Evolutionary conservation across 2,888 invertebrate species (phyloP).

Genomic region (Polyommatus icarus): DNA sequence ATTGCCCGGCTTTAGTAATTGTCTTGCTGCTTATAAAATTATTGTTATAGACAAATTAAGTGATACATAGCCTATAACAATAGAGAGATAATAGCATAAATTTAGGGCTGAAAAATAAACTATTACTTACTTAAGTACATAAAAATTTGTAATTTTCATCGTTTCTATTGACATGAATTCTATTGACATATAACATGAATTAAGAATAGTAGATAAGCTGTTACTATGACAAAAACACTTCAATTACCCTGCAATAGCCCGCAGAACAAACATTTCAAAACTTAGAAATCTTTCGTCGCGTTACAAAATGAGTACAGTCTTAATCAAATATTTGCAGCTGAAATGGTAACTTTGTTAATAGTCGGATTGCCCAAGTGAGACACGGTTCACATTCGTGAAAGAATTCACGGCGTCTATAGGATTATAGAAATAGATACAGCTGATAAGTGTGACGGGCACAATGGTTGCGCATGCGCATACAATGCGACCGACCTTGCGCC

Average conservation of each 20-base stretch:
- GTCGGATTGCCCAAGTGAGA: conserved; percentile 10
- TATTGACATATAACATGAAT: too few species aligned
- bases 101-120: too few species aligned
- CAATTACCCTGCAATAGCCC: not conserved
- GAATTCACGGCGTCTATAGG: conserved; percentile 37
- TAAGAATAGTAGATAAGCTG: too few species aligned
- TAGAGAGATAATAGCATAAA: not conserved
- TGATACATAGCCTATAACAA: not conserved
- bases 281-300: not conserved
- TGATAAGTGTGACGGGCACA: conserved; percentile 43
- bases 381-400: conserved; percentile 38
- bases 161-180: too few species aligned
- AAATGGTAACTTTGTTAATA: not conserved
- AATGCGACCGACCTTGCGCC: conserved; percentile 60
- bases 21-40: not conserved
- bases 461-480: conserved; percentile 48
- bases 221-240: not conserved
- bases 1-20: conserved; percentile 8
- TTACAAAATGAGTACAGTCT: not conserved
- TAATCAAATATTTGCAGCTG: not conserved
- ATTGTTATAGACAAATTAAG: conserved; percentile 6
- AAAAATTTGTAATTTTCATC: too few species aligned
- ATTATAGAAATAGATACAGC: conserved; percentile 32
- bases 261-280: not conserved
- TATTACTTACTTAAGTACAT: too few species aligned